These are phyloP conservation scores for Mola mola DNA, from an alignment of 2,113 vertebrate species.

Conservation along the genomic window DNA sequence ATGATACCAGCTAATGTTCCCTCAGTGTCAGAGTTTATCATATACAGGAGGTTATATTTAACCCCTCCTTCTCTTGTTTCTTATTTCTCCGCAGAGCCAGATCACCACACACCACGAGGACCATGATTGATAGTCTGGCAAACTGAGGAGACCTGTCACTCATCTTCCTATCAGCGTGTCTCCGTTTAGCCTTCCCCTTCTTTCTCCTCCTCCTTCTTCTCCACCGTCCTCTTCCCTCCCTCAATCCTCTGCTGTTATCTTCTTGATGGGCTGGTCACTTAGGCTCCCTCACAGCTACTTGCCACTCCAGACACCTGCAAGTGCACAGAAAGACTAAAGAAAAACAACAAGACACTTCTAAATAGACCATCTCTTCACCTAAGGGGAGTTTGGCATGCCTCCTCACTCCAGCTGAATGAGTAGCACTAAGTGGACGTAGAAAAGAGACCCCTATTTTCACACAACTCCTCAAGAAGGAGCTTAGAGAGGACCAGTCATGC, in stretches of 20 bases:
- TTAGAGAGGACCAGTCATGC: slow-evolving; percentile 82
- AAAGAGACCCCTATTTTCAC: slow-evolving; percentile 36
- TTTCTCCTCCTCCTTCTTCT: slow-evolving; percentile 36
- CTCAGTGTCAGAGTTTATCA: slow-evolving; percentile 78
- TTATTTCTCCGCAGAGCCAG: slow-evolving; percentile 83
- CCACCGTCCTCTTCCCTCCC: slow-evolving; percentile 42
- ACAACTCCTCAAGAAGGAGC: slow-evolving; percentile 30
- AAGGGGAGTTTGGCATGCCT: slow-evolving; percentile 79
- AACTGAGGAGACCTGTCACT: slow-evolving; percentile 80
- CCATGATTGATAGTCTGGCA: slow-evolving; percentile 87
- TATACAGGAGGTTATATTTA: slow-evolving; percentile 80
- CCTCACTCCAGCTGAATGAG: slow-evolving; percentile 64
- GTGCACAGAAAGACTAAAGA: slow-evolving; percentile 10
- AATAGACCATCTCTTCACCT: slow-evolving; percentile 45
- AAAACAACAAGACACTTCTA: slow-evolving; percentile 3
- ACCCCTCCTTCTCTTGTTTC: slow-evolving; percentile 71
- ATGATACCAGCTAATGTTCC: slow-evolving; percentile 62
- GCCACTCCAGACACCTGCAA: slow-evolving; percentile 42
- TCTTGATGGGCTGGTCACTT: slow-evolving; percentile 59
- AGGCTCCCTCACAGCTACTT: neutral
- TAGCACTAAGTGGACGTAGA: slow-evolving; percentile 35
- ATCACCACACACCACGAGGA: slow-evolving; percentile 78
- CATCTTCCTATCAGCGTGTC: slow-evolving; percentile 78
- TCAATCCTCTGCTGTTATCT: slow-evolving; percentile 56
- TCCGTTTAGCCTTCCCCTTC: slow-evolving; percentile 59